Conservation (phyloP, 2,113 vertebrate genomes). For the Lophius piscatorius region DNA sequence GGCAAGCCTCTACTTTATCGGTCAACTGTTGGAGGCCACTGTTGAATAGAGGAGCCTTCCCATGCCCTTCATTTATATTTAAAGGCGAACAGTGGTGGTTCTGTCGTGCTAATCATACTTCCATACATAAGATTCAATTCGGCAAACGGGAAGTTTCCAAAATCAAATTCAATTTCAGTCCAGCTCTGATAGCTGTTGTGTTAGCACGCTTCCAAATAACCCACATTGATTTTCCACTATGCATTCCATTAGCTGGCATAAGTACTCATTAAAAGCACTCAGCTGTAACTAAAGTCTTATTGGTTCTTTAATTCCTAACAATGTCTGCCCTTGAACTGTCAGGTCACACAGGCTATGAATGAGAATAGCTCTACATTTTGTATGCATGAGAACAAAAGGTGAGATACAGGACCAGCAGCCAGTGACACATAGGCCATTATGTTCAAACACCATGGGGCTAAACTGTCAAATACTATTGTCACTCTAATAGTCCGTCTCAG, state of each 20-base stretch:
- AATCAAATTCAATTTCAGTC: slow-evolving; percentile 3
- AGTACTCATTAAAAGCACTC: slow-evolving; percentile 78
- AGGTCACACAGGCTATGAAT: slow-evolving; percentile 57
- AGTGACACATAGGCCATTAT: slow-evolving; percentile 57
- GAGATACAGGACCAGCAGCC: slow-evolving; percentile 42
- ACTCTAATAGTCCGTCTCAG: slow-evolving; percentile 25
- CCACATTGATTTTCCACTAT: slow-evolving; percentile 67
- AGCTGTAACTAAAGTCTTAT: slow-evolving; percentile 68
- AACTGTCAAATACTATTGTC: slow-evolving; percentile 57
- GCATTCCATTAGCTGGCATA: slow-evolving; percentile 67
- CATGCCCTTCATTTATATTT: no score
- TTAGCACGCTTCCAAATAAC: slow-evolving; percentile 26
- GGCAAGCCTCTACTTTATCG: no score
- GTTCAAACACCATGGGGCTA: slow-evolving; percentile 50
- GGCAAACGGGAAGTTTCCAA: no score
- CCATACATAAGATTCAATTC: no score
- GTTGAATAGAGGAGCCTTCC: no score
- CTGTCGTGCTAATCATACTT: no score
- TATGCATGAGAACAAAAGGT: slow-evolving; percentile 61
- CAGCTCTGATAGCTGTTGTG: not conserved
- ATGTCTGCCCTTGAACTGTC: slow-evolving; percentile 71
- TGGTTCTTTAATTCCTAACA: slow-evolving; percentile 54
- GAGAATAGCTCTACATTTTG: slow-evolving; percentile 54
- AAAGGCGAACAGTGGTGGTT: no score
- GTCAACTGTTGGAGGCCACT: no score